Base-by-base conservation (phyloP, 2,797 vertebrate genomes). In the Hirundo rustica region DNA sequence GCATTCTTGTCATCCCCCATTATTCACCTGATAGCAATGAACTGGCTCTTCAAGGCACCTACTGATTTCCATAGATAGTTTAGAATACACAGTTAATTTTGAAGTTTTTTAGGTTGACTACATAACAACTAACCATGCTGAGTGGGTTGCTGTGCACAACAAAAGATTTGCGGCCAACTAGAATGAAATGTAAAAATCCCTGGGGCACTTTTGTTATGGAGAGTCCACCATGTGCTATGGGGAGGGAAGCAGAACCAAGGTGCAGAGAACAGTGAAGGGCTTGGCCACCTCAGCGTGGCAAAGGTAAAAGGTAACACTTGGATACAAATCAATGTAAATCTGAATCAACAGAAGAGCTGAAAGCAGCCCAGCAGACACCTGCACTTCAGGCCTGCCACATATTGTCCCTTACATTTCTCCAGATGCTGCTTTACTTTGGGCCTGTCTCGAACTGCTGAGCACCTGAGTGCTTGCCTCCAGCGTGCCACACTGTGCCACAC, bases 191-290 rank as follows among this genome's bases (percentile, higher is more conserved):
- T 4, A 47, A 54, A 84, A 68, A 21, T n/a, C 19, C n/a, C 44
- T 5, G 62, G 40, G n/a, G 10, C 16, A 44, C 12, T 71, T 74
- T 9, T 42, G 32, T 16, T 57, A 30, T 8, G 50, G 32, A 65
- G 16, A 10, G 42, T 23, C 77, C 50, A 84, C 17, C 32, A 2
- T 0, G 0, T 20, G 32, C 19, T 66, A 0, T n/a, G 13, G 25
- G 32, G 22, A 66, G 17, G 47, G 25, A 72, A 32, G 38, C 73
- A 50, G 44, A 76, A 30, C 10, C 13, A 32, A 65, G 5, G 19
- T 10, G 27, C 26, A 74, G 34, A 72, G 32, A 26, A 26, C 40
- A 47, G 20, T 2, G 53, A 85, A 50, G 26, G 65, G 12, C 38
- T 83, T 54, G 40, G 83, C 21, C 62, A 72, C 10, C 16, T 68